Conservation (phyloP, 2,113 vertebrate species). For the Orientallactaga bullata region DNA sequence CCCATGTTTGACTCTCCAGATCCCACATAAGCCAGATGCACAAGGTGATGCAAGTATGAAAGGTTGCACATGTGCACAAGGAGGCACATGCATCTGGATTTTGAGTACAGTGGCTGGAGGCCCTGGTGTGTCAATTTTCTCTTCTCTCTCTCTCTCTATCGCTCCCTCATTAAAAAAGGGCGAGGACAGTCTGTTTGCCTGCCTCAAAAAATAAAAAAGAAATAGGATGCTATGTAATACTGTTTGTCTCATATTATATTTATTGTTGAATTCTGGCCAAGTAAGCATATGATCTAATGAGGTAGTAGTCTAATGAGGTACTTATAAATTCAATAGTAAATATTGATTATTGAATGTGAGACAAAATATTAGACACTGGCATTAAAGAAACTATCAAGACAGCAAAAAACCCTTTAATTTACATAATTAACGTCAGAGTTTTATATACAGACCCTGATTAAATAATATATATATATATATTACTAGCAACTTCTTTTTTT, state of each 20-base stretch:
- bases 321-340: not conserved
- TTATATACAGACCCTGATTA: not conserved
- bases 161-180: too few relatives aligned
- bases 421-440: not conserved
- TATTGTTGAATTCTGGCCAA: not conserved
- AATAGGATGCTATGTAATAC: not conserved
- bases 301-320: not conserved
- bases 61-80: too few relatives aligned
- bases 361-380: not conserved
- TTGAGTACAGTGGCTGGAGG: too few relatives aligned
- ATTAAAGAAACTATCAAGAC: not conserved
- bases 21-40: too few relatives aligned
- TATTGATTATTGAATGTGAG: not conserved
- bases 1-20: too few relatives aligned
- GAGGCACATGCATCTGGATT: too few relatives aligned
- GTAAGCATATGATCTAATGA: not conserved
- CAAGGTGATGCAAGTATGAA: too few relatives aligned
- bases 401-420: not conserved
- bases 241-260: not conserved
- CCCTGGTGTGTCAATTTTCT: too few relatives aligned
- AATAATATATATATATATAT: not conserved
- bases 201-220: too few relatives aligned
- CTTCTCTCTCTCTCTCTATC: too few relatives aligned
- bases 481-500: not conserved
- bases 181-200: not conserved